Evolutionary conservation across 1,140 invertebrate genomes (phyloP), one percentile per base, ranked within the genome.

Genomic region (Heliothis virescens): DNA sequence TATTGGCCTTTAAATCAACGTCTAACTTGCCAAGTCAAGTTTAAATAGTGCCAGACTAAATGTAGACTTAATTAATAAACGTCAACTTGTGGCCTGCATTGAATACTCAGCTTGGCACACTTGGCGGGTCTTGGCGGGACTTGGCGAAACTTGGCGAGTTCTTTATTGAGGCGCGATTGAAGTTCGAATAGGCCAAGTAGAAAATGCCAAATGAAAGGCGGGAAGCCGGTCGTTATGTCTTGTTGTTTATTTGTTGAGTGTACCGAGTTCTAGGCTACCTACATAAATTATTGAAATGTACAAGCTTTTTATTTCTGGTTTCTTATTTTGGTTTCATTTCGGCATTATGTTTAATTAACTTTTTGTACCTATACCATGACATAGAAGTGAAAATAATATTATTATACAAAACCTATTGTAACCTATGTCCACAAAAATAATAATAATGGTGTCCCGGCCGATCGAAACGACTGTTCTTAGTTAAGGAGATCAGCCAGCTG

Each of bases 11-110:
- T 71, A 52, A 71, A 71, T 69, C 67, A 71, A 71, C 18, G 67
- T 53, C 67, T 53, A 67, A 47, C 34, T 65, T 65, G 18, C 16
- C 65, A 69, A 63, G 62, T 47, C 34, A 47, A 71, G 67, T 71
- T 71, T 52, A 29, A 71, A 53, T 71, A 71, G 67, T 71, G 26
- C 26, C 60, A 41, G 60, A 62, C 15, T 62, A 26, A 71, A 52
- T 71, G 48, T 50, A 53, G 67, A 52, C 48, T 71, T 71, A 50
- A 71, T 71, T 71, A 71, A 71, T 71, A 52, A 71, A 48, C 63
- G 63, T 50, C 41, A 67, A 67, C 21, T 71, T 71, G 48, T 21
- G 48, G 67, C 16, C 41, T 52, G 67, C 48, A 50, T 52, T 50
- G 18, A 29, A 71, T 52, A 53, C 48, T 71, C 48, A 21, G 48